Base-by-base conservation (phyloP, 2,888 invertebrate species). In the Atrina japonica region DNA sequence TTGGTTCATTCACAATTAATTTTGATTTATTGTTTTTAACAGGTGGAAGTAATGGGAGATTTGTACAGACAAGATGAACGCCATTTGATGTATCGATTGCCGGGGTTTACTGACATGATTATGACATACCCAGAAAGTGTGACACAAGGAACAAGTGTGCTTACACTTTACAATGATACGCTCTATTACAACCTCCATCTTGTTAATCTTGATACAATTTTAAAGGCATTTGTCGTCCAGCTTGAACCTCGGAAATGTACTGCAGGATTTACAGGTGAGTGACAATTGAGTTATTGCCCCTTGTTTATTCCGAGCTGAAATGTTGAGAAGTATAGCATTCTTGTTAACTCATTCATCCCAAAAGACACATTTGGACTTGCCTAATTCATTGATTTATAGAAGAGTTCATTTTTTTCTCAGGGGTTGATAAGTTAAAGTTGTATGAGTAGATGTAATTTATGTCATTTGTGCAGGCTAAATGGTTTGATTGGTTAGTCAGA, bases 71-170 rank as follows among this genome's bases (percentile, higher is more conserved):
- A 71, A 64, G 80, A 80, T 27, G 70, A 72, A 1, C 76, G 83
- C 18, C 84, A 86, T 66, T 69, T 87, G 60, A 74, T 82, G 27
- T 85, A 83, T 63, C 76, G 80, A 14, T 69, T 87, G 53, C 87
- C 87, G 0, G 78, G 82, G 0, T 52, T 82, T 11, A 75, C 78
- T 50, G 85, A 86, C 72, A 77, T 81, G 7, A 30, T 84, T 23
- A 80, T 84, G 68, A 82, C 85, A 6, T 85, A 76, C 69, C 85
- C 86, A 11, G 80, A 84, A 70, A 83, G 83, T 64, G 76, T 83
- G 11, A 77, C 77, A 6, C 80, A 83, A 58, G 83, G 83, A 41
- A 78, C 82, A 6, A 80, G 84, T 56, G 75, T 85, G 45, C 76
- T 83, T 9, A 78, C 79, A 45, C 80, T 85, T 16, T 73, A 73